phyloP scores from a whole-genome alignment of 1,140 invertebrate species.

The Lucilia sericata region DNA sequence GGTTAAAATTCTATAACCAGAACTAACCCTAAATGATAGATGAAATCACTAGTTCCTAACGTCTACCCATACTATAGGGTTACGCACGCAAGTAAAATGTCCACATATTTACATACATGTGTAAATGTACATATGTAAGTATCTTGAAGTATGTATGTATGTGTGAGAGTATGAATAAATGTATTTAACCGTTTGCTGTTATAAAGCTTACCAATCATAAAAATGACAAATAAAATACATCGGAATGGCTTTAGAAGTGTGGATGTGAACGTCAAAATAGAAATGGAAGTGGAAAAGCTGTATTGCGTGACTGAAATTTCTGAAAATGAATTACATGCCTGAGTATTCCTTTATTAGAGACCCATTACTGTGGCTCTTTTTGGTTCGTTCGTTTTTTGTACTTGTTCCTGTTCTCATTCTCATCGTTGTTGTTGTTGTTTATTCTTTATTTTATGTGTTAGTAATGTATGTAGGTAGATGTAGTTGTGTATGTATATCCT shows the following conservation, averaged over 20 bases:
- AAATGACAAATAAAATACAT: conserved; percentile 38
- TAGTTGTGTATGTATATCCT: not conserved
- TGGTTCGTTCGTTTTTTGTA: too few species aligned
- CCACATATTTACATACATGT: too few species aligned
- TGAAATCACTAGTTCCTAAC: too few species aligned
- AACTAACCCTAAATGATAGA: too few species aligned
- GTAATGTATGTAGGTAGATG: not conserved
- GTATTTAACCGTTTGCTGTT: too few species aligned
- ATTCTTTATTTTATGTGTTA: conserved; percentile 6
- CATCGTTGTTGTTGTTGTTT: not conserved
- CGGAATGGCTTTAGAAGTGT: not conserved
- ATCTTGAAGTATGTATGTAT: too few species aligned
- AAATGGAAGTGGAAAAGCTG: conserved; percentile 22
- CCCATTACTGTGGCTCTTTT: not conserved
- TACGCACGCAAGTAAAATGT: too few species aligned
- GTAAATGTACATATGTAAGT: too few species aligned
- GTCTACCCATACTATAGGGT: too few species aligned
- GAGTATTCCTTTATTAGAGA: conserved; percentile 18
- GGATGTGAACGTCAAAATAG: not conserved
- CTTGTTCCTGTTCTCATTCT: too few species aligned
- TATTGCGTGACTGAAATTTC: conserved; percentile 41
- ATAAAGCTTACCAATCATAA: conserved; percentile 41
- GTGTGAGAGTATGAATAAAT: not conserved
- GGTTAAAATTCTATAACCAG: too few species aligned
- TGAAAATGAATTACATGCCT: conserved; percentile 39